Conservation (phyloP, 2,888 invertebrate genomes). For the Perdita meconis region DNA sequence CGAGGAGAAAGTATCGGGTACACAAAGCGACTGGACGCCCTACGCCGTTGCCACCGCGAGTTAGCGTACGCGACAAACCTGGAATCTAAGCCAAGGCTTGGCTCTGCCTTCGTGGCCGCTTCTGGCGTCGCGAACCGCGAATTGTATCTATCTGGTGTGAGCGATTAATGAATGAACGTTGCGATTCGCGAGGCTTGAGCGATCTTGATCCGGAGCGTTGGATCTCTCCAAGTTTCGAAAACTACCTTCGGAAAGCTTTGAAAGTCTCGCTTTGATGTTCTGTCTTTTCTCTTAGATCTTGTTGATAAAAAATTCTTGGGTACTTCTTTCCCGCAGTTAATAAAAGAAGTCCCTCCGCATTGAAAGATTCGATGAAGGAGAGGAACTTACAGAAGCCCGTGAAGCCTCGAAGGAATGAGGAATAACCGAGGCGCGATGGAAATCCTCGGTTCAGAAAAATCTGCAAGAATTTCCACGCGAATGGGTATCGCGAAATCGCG, state of each 20-base stretch:
- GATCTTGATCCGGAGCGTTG: no score
- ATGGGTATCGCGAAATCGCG: background rate
- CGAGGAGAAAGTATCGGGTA: conserved; percentile 55
- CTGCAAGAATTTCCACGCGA: background rate
- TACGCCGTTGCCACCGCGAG: conserved; percentile 56
- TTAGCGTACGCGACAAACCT: conserved; percentile 67
- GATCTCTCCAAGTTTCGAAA: no score
- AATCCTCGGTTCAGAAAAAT: background rate
- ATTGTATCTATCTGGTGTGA: conserved; percentile 9
- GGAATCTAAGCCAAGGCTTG: conserved; percentile 79
- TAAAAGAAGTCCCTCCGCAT: no score
- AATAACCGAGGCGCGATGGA: background rate
- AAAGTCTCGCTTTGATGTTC: no score
- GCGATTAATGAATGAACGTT: conserved; percentile 55
- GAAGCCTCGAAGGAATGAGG: no score
- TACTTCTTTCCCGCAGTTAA: no score
- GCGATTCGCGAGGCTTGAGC: conserved; percentile 15
- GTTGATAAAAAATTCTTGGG: no score
- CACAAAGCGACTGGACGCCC: conserved; percentile 22
- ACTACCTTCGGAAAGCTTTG: no score
- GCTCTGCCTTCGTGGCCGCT: conserved; percentile 44
- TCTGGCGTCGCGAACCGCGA: conserved; percentile 20
- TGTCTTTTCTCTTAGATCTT: no score
- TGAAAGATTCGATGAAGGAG: no score
- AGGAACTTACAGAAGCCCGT: no score